Evolutionary conservation across 2,797 vertebrate genomes (phyloP).

Genomic region (Artibeus lituratus): DNA sequence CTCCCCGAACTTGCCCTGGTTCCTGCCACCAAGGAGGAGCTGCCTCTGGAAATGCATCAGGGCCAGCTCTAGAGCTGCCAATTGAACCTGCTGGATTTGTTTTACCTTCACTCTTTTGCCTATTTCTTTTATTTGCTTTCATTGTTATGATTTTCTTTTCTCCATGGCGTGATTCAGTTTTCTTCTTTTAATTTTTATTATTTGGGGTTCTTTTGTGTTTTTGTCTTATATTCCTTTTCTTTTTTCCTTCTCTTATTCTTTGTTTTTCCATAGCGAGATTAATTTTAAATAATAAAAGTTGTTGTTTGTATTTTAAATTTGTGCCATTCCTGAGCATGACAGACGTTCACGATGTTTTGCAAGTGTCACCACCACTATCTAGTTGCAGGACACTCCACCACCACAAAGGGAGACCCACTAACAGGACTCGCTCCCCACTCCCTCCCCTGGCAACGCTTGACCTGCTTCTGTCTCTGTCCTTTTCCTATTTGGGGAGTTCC

Average conservation of each 20-base stretch:
- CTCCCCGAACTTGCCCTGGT: background rate
- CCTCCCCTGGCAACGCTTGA: background rate
- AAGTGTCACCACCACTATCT: too few species aligned
- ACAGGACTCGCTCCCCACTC: background rate
- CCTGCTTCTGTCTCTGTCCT: background rate
- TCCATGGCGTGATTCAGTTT: background rate
- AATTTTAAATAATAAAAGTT: background rate
- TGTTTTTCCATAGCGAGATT: background rate
- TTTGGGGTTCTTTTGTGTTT: background rate
- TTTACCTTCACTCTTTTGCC: background rate
- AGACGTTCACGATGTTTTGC: too few species aligned
- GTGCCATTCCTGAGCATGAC: background rate
- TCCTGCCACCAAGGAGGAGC: background rate
- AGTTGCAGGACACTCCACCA: too few species aligned
- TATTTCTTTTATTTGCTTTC: background rate
- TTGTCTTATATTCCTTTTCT: background rate
- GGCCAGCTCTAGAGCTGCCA: background rate
- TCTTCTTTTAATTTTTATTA: background rate
- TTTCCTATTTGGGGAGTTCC: background rate
- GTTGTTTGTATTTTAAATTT: background rate
- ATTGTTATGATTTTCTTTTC: background rate
- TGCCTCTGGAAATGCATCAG: background rate
- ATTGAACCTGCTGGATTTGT: background rate
- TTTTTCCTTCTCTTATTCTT: background rate
- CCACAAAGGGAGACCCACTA: too few species aligned